These are phyloP conservation scores for Geococcyx californianus DNA, from an alignment of 2,113 vertebrate species.

Conservation along the genomic window DNA sequence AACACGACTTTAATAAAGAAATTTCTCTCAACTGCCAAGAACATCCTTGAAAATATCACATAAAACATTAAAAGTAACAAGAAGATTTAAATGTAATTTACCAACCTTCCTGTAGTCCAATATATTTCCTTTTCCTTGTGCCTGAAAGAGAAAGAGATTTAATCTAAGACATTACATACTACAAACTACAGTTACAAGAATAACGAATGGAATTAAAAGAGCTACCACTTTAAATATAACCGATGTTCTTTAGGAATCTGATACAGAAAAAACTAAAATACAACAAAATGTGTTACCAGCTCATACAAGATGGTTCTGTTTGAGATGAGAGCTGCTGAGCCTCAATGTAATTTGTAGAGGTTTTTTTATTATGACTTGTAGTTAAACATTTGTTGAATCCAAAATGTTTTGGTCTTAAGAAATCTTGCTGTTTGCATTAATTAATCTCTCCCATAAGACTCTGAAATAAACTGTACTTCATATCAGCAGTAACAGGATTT, in stretches of 20 bases:
- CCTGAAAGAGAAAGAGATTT: constrained; percentile 75
- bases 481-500: neutral
- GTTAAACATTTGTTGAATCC: constrained; percentile 12
- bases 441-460: neutral
- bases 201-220: constrained; percentile 19
- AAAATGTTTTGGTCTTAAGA: constrained; percentile 6
- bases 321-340: neutral
- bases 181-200: neutral
- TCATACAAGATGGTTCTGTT: neutral
- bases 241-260: neutral
- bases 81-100: neutral
- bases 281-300: neutral
- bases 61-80: neutral
- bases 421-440: constrained; percentile 14
- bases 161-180: neutral
- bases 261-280: neutral
- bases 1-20: neutral
- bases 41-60: neutral
- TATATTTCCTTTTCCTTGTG: constrained; percentile 80
- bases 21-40: neutral
- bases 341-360: neutral
- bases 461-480: neutral
- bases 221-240: neutral
- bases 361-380: neutral
- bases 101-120: constrained; percentile 89